These are phyloP conservation scores for Cebuella pygmaea DNA, from an alignment of 2,797 vertebrate species.

Conservation along the genomic window DNA sequence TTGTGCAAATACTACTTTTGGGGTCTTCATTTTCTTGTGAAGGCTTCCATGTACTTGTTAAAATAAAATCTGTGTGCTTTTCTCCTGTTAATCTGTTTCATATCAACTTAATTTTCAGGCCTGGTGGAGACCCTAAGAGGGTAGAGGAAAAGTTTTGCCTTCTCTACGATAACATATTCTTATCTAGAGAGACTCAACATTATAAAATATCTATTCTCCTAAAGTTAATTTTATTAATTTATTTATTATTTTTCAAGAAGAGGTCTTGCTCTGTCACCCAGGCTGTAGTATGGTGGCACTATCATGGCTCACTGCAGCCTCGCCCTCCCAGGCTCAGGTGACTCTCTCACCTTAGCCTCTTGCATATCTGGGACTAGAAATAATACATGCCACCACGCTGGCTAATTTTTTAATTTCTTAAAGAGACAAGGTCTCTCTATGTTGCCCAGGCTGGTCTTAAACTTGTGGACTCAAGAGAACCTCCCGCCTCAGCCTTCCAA, in stretches of 20 bases:
- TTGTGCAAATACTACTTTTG: background rate
- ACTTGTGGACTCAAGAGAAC: background rate
- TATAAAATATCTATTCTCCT: background rate
- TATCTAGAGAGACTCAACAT: background rate
- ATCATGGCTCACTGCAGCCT: no score
- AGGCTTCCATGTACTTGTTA: background rate
- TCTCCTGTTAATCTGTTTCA: background rate
- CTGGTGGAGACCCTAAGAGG: background rate
- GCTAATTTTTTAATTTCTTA: background rate
- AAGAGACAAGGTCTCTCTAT: background rate
- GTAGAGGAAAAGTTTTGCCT: background rate
- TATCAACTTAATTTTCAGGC: background rate
- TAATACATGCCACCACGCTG: background rate
- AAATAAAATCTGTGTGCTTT: background rate
- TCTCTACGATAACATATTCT: background rate
- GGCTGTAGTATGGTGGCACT: no score
- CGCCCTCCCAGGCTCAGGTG: no score
- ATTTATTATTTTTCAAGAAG: no score
- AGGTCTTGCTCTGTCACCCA: no score
- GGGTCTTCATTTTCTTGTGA: background rate
- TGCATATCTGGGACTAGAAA: background rate
- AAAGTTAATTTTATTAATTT: background rate
- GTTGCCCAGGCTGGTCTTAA: background rate
- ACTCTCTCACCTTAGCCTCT: no score
- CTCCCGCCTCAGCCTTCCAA: background rate